Evolutionary conservation across 2,113 vertebrate species (phyloP), one percentile per base, ranked within the genome.

Genomic region (Bagarius yarrelli): DNA sequence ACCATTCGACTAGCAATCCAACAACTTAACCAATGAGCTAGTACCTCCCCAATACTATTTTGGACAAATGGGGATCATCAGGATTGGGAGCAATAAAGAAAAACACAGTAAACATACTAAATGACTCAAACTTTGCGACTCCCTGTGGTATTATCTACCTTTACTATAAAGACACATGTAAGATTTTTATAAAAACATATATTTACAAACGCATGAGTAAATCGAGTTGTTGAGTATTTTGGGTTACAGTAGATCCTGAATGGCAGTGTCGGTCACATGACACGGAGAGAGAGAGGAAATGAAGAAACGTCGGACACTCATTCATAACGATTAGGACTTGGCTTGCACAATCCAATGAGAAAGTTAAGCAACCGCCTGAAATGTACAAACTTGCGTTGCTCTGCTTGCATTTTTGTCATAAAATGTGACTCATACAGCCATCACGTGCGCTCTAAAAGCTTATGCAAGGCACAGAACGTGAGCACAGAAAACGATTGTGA

Each of bases 351-450:
- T 66, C 34, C 16, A 60, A 44, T 80, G n/a, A 47, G 23, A 21
- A 18, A 1, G 27, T 80, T 80, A 36, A 6, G 60, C 12, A 61
- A 80, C 78, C 2, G n/a, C 16, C 30, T 12, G 11, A 36, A 47
- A 32, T 4, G 61, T 11, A 16, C 40, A 0, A 14, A 11, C 12
- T 5, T n/a, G 8, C 8, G 36, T 12, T 9, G 9, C 50, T 11
- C 69, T 27, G 44, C 44, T 52, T 3, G 36, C n/a, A 9, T 25
- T 3, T 9, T 25, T 15, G 6, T 1, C 2, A 18, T 12, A 30
- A 0, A 12, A 14, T 47, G 36, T 4, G 40, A 1, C 9, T 34
- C 34, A 2, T 5, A 0, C 3, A 5, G 2, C 12, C 0, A 5
- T 14, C 21, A 11, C 18, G 8, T 21, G 0, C 1, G 15, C n/a